A percentile compares a stretch with the other conserved stretches of the same genome.
phyloP scores from a whole-genome alignment of 1,140 invertebrate species.

The Brachionus rubens region DNA sequence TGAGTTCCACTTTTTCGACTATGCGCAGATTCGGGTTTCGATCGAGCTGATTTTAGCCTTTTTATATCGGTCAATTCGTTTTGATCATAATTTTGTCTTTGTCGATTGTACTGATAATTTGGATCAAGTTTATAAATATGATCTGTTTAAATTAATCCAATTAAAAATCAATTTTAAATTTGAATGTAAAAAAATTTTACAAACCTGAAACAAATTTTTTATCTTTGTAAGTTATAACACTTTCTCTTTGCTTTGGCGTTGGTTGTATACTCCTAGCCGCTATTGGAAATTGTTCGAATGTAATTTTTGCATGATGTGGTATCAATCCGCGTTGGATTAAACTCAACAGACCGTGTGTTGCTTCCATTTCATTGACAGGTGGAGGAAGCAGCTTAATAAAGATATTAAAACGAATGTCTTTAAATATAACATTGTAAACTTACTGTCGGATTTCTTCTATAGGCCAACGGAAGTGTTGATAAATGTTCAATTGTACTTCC shows the following conservation, averaged over 20 bases:
- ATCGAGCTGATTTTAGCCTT: neutral
- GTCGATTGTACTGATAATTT: neutral
- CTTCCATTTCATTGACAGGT: conserved; percentile 57
- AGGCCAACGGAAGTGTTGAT: neutral
- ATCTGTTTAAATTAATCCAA: neutral
- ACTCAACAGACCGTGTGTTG: conserved; percentile 57
- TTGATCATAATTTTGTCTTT: neutral
- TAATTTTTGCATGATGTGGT: conserved; percentile 57
- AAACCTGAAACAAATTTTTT: conserved; percentile 50
- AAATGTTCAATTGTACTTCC: conserved; percentile 11
- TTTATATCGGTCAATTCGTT: conserved; percentile 2
- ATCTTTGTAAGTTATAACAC: conserved; percentile 49
- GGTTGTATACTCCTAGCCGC: conserved; percentile 48
- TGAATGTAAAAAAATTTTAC: neutral
- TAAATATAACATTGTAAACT: neutral
- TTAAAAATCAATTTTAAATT: too few relatives aligned
- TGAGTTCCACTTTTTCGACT: neutral
- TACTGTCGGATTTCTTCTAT: conserved; percentile 35
- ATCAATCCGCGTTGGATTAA: conserved; percentile 58
- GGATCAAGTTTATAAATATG: conserved; percentile 15
- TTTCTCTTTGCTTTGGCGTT: conserved; percentile 51
- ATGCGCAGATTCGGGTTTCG: neutral
- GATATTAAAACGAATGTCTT: neutral
- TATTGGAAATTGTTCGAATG: conserved; percentile 58
- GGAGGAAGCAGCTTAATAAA: conserved; percentile 55